Conservation (phyloP, 2,797 vertebrate genomes). For the Argya squamiceps region DNA sequence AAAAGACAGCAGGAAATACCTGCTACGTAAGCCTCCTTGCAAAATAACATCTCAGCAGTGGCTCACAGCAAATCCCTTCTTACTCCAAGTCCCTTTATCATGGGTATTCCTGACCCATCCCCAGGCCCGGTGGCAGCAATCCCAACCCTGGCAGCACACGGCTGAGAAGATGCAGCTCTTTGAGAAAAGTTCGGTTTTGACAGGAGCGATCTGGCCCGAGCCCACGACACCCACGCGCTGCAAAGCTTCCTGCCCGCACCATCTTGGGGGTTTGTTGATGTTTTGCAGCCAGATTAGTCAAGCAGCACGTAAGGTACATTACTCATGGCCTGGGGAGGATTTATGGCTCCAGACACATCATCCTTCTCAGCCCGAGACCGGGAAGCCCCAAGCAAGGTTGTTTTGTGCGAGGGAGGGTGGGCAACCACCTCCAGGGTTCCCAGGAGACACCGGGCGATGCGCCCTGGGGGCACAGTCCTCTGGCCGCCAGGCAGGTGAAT, state of each 20-base stretch:
- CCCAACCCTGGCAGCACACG: background rate
- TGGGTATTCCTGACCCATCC: background rate
- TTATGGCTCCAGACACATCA: background rate
- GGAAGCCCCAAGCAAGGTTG: background rate
- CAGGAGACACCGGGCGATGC: background rate
- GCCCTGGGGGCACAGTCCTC: background rate
- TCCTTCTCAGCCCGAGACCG: background rate
- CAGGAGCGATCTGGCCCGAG: background rate
- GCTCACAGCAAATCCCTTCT: background rate
- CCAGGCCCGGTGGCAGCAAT: background rate
- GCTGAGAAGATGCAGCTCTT: background rate
- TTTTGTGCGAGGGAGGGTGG: background rate
- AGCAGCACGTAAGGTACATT: background rate
- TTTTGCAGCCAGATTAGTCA: background rate
- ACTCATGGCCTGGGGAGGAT: background rate
- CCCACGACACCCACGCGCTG: background rate
- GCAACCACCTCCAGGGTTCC: background rate
- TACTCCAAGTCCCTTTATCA: background rate
- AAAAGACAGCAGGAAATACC: background rate
- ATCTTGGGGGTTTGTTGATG: background rate
- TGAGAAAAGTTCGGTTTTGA: background rate
- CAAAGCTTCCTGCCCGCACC: background rate
- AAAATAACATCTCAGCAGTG: background rate
- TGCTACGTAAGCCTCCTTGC: background rate
- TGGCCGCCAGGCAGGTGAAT: fast-evolving